Evolutionary conservation across 2,888 invertebrate species (phyloP).

Genomic region (Phalangium opilio): DNA sequence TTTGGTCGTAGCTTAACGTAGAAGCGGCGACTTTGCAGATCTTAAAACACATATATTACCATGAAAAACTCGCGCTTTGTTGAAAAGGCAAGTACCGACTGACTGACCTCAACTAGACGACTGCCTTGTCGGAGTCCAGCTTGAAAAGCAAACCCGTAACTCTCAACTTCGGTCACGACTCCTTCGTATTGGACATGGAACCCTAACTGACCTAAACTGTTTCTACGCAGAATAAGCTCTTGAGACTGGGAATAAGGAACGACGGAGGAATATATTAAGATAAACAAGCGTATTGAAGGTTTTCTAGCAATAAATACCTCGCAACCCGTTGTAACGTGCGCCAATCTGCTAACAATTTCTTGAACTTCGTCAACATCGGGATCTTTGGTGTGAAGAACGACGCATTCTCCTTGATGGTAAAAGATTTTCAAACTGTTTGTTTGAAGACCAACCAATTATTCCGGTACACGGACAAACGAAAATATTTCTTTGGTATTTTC

Average conservation of each 20-base stretch:
- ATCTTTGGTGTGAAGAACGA: constrained; percentile 59
- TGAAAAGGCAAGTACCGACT: no score
- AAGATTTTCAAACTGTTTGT: constrained; percentile 49
- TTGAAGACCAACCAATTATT: constrained; percentile 55
- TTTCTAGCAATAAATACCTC: constrained; percentile 30
- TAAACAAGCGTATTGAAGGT: neutral
- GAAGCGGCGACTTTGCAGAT: constrained; percentile 78
- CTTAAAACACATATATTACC: constrained; percentile 21
- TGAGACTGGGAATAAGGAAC: constrained; percentile 39
- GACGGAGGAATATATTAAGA: no score
- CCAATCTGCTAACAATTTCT: constrained; percentile 63
- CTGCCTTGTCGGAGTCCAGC: constrained; percentile 81
- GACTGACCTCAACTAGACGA: constrained; percentile 58
- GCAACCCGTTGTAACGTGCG: constrained; percentile 52
- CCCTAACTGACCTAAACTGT: constrained; percentile 67
- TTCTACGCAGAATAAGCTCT: constrained; percentile 64
- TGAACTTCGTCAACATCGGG: constrained; percentile 45
- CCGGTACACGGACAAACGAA: constrained; percentile 70
- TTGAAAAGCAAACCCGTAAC: constrained; percentile 37
- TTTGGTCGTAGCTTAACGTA: constrained; percentile 75
- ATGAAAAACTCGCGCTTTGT: neutral
- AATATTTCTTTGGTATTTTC: constrained; percentile 59
- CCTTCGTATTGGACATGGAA: constrained; percentile 73
- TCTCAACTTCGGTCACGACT: constrained; percentile 81
- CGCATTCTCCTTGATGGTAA: constrained; percentile 86